These are phyloP conservation scores for Dastarcus helophoroides DNA, from an alignment of 2,888 invertebrate genomes.

Conservation along the genomic window DNA sequence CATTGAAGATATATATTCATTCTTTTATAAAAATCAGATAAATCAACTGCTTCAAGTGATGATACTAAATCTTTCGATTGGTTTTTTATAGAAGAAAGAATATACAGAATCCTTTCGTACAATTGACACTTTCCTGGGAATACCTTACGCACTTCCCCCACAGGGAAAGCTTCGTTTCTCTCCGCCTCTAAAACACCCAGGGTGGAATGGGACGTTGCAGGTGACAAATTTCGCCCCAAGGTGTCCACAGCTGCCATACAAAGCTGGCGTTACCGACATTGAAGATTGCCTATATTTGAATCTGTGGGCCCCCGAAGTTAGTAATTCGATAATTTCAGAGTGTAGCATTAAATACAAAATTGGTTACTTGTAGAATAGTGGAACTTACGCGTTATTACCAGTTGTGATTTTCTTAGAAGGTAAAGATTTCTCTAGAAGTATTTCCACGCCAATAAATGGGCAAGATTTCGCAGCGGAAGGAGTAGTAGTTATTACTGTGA, in stretches of 20 bases:
- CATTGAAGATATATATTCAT: too few species aligned
- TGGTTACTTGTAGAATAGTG: neutral
- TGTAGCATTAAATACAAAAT: neutral
- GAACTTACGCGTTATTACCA: conserved; percentile 37
- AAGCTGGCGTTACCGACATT: conserved; percentile 31
- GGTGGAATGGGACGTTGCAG: conserved; percentile 58
- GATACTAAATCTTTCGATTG: neutral
- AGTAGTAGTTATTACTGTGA: conserved; percentile 56
- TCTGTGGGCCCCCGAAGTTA: conserved; percentile 75
- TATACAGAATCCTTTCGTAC: conserved; percentile 51
- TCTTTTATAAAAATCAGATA: too few species aligned
- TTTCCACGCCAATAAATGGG: conserved; percentile 46
- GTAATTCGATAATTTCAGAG: conserved; percentile 9
- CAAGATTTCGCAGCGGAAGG: conserved; percentile 62
- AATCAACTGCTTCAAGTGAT: neutral
- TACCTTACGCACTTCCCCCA: conserved; percentile 74
- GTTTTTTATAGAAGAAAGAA: conserved; percentile 48
- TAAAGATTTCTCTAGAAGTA: conserved; percentile 43
- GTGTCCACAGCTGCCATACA: conserved; percentile 49
- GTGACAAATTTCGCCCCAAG: conserved; percentile 59
- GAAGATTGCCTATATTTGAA: conserved; percentile 88
- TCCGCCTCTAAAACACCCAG: conserved; percentile 56
- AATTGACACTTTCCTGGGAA: conserved; percentile 60
- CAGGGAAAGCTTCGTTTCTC: conserved; percentile 62
- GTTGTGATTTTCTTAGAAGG: conserved; percentile 62